Conservation (phyloP, 2,888 invertebrate genomes). For the Drosophila helvetica region DNA sequence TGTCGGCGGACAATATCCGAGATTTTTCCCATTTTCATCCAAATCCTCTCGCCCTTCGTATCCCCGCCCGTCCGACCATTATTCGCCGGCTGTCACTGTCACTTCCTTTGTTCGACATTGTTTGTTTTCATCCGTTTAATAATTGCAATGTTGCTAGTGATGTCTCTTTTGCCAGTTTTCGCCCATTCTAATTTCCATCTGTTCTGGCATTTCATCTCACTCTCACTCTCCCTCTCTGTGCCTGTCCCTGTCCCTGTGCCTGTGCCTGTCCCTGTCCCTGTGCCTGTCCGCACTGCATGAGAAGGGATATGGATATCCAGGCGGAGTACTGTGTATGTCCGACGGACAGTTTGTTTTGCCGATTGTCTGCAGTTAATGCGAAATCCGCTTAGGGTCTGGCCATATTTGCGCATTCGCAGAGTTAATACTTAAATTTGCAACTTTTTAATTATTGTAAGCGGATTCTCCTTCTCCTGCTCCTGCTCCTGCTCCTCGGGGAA, state of each 20-base stretch:
- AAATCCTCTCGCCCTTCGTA: slow-evolving; percentile 37
- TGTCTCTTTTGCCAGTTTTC: slow-evolving; percentile 53
- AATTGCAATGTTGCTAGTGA: slow-evolving; percentile 60
- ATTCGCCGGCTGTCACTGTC: slow-evolving; percentile 52
- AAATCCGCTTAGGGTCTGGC: slow-evolving; percentile 70
- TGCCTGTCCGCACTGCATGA: too few species aligned
- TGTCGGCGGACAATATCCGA: slow-evolving; percentile 53
- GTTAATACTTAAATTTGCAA: slow-evolving; percentile 75
- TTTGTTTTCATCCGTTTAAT: slow-evolving; percentile 54
- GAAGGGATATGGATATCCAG: too few species aligned
- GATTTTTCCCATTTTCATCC: slow-evolving; percentile 39
- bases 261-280: too few species aligned
- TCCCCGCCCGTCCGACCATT: slow-evolving; percentile 39
- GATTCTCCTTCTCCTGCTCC: slow-evolving; percentile 52
- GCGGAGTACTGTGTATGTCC: too few species aligned
- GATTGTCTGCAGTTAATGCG: slow-evolving; percentile 56
- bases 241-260: background rate
- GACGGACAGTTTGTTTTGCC: slow-evolving; percentile 37
- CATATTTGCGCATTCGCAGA: slow-evolving; percentile 73
- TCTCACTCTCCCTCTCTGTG: background rate
- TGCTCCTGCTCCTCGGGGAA: slow-evolving; percentile 34
- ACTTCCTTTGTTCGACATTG: slow-evolving; percentile 41
- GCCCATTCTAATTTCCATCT: slow-evolving; percentile 59
- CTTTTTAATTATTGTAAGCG: slow-evolving; percentile 80
- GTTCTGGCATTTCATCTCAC: slow-evolving; percentile 2